Base-by-base conservation (phyloP, 2,888 invertebrate species). In the Luperina nickerlii region DNA sequence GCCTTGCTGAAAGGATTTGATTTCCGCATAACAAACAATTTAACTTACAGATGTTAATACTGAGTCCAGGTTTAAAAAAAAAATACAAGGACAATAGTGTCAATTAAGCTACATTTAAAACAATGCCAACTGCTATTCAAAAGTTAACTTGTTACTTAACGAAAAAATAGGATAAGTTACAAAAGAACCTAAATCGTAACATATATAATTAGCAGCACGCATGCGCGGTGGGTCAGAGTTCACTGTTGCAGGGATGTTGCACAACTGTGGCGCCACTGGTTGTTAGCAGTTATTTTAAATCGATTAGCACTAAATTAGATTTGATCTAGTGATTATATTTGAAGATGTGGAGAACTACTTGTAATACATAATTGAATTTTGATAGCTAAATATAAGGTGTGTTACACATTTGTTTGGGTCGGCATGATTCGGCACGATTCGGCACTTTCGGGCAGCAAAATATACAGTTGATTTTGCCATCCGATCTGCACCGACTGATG, bases 161-260 rank as follows among this genome's bases (percentile, higher is more conserved):
- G 5, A 15, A 32, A 73, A 76, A 65, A 70, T 54, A n/a, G 9
- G 9, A 84, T 76, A 68, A 15, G 57, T 79, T 76, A 74, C 81
- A 71, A 74, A 87, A 79, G 60, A 79, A 80, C 57, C 67, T 48
- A 84, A 81, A 80, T 48, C 79, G 79, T 78, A 82, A 82, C 81
- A 69, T 27, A 60, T 24, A 80, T 84, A 87, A 91, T 91, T 91
- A 91, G 51, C 62, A 71, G 73, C 93, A 92, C 90, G 93, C 93
- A 90, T 76, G 75, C 78, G 78, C 54, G 18, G 68, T 81, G 77
- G 91, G 90, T 90, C 91, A 85, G 72, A 90, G 92, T 89, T 91
- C 88, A 89, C 74, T 76, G 79, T 80, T 81, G 84, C 82, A 63
- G 81, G 71, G 69, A 83, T 71, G 76, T 88, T 81, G 83, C 76